Percentiles rank a stretch among this genome's conserved stretches.
Evolutionary conservation across 2,113 vertebrate species (phyloP).

Genomic region (Psittacus erithacus): DNA sequence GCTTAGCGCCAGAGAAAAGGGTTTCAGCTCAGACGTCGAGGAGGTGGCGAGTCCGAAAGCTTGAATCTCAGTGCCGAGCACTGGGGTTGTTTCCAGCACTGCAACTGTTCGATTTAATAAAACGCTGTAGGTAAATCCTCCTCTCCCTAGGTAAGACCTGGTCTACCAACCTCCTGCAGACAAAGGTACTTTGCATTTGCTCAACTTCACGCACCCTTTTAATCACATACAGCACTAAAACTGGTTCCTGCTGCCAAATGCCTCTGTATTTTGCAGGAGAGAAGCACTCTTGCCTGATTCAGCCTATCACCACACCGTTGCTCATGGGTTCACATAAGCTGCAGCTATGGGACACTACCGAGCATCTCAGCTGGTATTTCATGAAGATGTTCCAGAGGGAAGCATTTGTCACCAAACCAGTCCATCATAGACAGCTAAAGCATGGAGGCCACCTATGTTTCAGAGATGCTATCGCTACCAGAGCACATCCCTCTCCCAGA

Average conservation of each 20-base stretch:
- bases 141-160: neutral
- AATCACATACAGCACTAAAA: neutral
- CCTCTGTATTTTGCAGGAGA: neutral
- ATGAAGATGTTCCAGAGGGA: fast-evolving
- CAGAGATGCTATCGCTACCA: neutral
- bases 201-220: neutral
- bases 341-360: fast-evolving
- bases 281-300: too few species aligned
- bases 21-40: neutral
- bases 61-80: fast-evolving
- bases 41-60: neutral
- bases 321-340: fast-evolving
- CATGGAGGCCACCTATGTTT: neutral
- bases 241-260: neutral
- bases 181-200: neutral
- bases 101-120: neutral
- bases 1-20: neutral
- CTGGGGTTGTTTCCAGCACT: neutral
- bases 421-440: neutral
- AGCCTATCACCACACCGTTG: neutral
- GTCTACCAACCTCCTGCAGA: neutral
- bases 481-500: neutral
- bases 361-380: neutral
- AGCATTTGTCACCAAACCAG: neutral
- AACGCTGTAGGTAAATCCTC: fast-evolving